Base-by-base conservation (phyloP, 2,797 vertebrate genomes). In the Lacerta agilis region DNA sequence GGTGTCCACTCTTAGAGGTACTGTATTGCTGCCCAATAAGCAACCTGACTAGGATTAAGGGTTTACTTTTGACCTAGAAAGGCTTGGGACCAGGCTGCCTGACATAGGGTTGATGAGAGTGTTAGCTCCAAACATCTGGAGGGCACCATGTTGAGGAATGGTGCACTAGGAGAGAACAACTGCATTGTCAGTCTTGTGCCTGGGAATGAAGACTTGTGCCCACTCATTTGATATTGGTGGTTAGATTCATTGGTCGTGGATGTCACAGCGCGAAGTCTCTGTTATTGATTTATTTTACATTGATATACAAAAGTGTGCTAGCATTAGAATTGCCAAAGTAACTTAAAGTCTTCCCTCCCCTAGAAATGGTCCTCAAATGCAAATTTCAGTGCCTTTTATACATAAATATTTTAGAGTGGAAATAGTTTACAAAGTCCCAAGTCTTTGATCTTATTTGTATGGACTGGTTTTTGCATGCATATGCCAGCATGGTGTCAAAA, bases 401-500 rank as follows among this genome's bases (percentile, higher is more conserved):
- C 9, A 27, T 64, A 75, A 8, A 66, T 82, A 64, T 87, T 82
- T 49, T 67, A 38, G 8, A 64, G 58, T 66, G 38, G 79, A 61
- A 76, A 66, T 82, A 33, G 18, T 82, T 86, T 76, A 15, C 86
- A 45, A 71, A 87, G 41, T 67, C 80, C 41, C 45, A 13, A 1
- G 7, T 66, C 69, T 75, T 61, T 87, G 71, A 82, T 45, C 41
- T 82, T 87, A 45, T 87, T 87, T 75, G 49, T 81, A 79, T 25
- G 7, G 78, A 8, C 15, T 82, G 38, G 1, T 49, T 82, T 87
- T 82, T 82, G 38, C 38, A 75, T 36, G 20, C 20, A 43, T 81
- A 81, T 82, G 55, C 29, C 71, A 75, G 49, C 86, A 82, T 64
- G 69, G 23, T 87, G 71, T 67, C 80, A 66, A 82, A 73, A 87